Conservation (phyloP, 2,888 invertebrate species). For the Eremobia ochroleuca region DNA sequence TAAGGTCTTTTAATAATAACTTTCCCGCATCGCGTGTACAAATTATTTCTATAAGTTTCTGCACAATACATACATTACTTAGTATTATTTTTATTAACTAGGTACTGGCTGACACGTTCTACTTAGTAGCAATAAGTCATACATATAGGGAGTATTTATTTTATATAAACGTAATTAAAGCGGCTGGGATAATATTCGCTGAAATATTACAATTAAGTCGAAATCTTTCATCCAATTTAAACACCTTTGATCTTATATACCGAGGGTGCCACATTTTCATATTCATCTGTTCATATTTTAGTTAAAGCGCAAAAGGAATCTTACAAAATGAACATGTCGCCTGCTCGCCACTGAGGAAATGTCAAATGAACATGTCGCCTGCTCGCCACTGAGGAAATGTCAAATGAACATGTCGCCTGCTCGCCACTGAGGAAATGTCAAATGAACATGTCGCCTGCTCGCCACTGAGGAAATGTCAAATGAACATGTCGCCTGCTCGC, state of each 20-base stretch:
- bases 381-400: constrained; percentile 53
- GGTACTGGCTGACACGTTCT: constrained; percentile 25
- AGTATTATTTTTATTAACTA: constrained; percentile 27
- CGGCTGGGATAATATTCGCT: background rate
- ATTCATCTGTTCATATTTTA: constrained; percentile 42
- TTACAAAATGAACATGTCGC: constrained; percentile 41
- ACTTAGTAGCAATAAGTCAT: constrained; percentile 1
- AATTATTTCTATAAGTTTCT: constrained; percentile 57
- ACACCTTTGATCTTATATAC: constrained; percentile 34
- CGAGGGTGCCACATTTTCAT: constrained; percentile 31
- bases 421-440: constrained; percentile 57
- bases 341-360: too few relatives aligned
- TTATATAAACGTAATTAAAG: constrained; percentile 9
- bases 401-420: constrained; percentile 58
- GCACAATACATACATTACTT: constrained; percentile 26
- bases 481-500: constrained; percentile 48
- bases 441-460: constrained; percentile 51
- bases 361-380: too few relatives aligned
- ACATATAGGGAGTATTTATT: background rate
- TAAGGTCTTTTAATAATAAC: constrained; percentile 81
- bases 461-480: constrained; percentile 59
- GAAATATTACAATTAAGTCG: constrained; percentile 19
- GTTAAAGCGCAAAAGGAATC: constrained; percentile 45
- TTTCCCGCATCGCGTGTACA: constrained; percentile 76
- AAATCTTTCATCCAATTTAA: constrained; percentile 22